These are phyloP conservation scores for Hedychridium roseum DNA, from an alignment of 2,888 invertebrate species.

Conservation along the genomic window DNA sequence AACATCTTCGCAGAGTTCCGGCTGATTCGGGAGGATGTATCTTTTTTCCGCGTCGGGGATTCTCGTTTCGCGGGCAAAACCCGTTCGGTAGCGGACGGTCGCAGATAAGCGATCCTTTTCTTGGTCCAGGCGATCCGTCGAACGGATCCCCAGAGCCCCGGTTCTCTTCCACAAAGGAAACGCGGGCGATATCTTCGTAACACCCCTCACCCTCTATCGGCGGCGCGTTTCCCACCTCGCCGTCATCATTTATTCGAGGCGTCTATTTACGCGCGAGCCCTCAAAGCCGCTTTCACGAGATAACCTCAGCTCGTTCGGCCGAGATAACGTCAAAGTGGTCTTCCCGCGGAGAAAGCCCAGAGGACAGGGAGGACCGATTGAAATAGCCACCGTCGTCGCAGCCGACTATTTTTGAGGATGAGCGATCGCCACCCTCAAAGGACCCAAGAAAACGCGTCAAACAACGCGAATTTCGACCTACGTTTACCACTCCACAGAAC, in stretches of 20 bases:
- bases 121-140: slow-evolving; percentile 9
- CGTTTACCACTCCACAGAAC: too few relatives aligned
- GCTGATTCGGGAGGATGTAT: too few relatives aligned
- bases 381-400: slow-evolving; percentile 23
- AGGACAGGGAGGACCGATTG: slow-evolving; percentile 31
- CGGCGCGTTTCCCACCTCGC: neutral
- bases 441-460: too few relatives aligned
- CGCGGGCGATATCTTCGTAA: slow-evolving; percentile 34
- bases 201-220: slow-evolving; percentile 5
- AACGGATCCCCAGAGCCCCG: slow-evolving; percentile 23
- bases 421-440: slow-evolving; percentile 29
- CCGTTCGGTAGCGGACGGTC: slow-evolving; percentile 12
- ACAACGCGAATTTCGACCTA: too few relatives aligned
- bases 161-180: slow-evolving; percentile 26
- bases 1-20: too few relatives aligned
- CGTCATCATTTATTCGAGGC: slow-evolving; percentile 54
- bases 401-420: slow-evolving; percentile 35
- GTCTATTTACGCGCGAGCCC: slow-evolving; percentile 52
- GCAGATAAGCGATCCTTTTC: slow-evolving; percentile 37
- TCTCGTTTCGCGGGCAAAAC: neutral
- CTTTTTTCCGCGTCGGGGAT: too few relatives aligned
- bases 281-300: slow-evolving; percentile 53
- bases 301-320: slow-evolving; percentile 47
- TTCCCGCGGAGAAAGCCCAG: slow-evolving; percentile 8
- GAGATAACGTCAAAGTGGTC: slow-evolving; percentile 55